Evolutionary conservation across 2,888 invertebrate species (phyloP).

Genomic region (Melipona bicolor): DNA sequence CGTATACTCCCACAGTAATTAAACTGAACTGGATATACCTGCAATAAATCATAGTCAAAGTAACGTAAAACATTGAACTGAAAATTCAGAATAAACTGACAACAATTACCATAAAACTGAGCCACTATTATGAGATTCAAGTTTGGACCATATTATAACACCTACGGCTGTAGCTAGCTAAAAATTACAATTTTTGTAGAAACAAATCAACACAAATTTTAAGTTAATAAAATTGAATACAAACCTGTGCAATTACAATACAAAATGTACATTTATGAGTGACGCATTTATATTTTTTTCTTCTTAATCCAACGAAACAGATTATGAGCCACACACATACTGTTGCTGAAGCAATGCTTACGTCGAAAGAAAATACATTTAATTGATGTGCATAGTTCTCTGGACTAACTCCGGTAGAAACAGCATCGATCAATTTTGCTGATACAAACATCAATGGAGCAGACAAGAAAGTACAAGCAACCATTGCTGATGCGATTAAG

Average conservation of each 20-base stretch:
- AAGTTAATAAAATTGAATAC: slow-evolving; percentile 31
- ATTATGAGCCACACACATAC: slow-evolving; percentile 92
- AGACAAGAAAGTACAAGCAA: slow-evolving; percentile 96
- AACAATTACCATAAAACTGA: slow-evolving; percentile 76
- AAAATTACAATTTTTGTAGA: slow-evolving; percentile 17
- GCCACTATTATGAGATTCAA: slow-evolving; percentile 68
- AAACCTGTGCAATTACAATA: slow-evolving; percentile 92
- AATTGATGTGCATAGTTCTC: slow-evolving; percentile 91
- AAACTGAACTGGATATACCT: slow-evolving; percentile 91
- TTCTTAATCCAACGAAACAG: slow-evolving; percentile 87
- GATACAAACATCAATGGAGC: slow-evolving; percentile 98
- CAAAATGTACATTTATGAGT: slow-evolving; percentile 93
- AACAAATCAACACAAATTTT: neutral
- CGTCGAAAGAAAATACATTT: slow-evolving; percentile 92
- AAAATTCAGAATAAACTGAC: neutral
- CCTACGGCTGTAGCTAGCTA: slow-evolving; percentile 74
- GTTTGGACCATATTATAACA: slow-evolving; percentile 80
- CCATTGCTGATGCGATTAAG: slow-evolving; percentile 97
- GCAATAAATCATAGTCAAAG: slow-evolving; percentile 9
- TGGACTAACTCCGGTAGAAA: slow-evolving; percentile 85
- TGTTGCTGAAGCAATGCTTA: slow-evolving; percentile 91
- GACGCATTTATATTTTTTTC: slow-evolving; percentile 91
- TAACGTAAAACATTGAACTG: too few species aligned
- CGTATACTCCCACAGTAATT: slow-evolving; percentile 91
- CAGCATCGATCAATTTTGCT: slow-evolving; percentile 91